Evolutionary conservation across 2,888 invertebrate species (phyloP).

Genomic region (Hemistola chrysoprasaria): DNA sequence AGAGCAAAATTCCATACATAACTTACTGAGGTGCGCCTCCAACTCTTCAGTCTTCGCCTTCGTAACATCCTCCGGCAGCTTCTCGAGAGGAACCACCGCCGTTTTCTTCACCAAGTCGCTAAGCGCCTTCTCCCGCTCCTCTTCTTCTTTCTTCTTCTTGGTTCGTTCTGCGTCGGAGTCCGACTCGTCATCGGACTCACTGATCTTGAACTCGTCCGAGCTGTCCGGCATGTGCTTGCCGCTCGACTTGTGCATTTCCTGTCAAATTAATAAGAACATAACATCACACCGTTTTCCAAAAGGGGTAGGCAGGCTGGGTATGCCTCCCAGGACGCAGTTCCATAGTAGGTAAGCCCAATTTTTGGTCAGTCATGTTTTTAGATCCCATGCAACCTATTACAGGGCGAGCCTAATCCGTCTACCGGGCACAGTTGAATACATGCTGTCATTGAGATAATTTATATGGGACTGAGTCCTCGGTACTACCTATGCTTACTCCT

Average conservation of each 20-base stretch:
- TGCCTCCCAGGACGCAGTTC: no score
- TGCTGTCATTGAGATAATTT: no score
- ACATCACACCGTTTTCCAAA: no score
- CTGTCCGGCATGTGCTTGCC: constrained; percentile 80
- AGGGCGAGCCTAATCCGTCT: no score
- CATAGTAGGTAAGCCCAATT: no score
- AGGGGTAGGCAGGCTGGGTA: no score
- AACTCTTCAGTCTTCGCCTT: constrained; percentile 62
- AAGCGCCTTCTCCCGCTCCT: constrained; percentile 52
- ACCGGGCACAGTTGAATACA: no score
- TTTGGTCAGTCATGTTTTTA: no score
- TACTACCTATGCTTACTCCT: no score
- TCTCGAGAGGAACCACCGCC: constrained; percentile 68
- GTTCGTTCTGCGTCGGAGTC: constrained; percentile 62
- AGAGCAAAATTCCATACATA: constrained; percentile 15
- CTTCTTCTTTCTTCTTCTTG: constrained; percentile 51
- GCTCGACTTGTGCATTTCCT: constrained; percentile 80
- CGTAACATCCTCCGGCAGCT: constrained; percentile 65
- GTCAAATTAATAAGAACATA: no score
- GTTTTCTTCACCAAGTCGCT: constrained; percentile 60
- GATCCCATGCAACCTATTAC: no score
- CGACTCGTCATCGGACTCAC: constrained; percentile 45
- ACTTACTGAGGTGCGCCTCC: constrained; percentile 57
- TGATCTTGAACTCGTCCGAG: constrained; percentile 73
- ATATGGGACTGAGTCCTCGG: no score